These are phyloP conservation scores for Hipposideros armiger DNA, from an alignment of 2,113 vertebrate genomes.

Conservation along the genomic window DNA sequence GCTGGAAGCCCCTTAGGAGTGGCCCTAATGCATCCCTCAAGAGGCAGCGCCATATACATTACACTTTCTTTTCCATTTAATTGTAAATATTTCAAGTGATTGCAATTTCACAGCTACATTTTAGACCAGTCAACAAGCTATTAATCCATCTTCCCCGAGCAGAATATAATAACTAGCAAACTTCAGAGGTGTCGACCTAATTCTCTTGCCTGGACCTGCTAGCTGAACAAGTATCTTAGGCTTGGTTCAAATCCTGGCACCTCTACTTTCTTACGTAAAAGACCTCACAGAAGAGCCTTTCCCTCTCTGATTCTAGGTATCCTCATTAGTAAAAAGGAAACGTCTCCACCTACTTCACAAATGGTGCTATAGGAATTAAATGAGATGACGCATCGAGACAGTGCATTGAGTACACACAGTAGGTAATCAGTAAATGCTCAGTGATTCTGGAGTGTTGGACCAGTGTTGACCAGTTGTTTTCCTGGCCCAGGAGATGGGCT, in stretches of 20 bases:
- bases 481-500: not conserved
- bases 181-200: not conserved
- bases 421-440: not conserved
- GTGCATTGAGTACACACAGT: not conserved
- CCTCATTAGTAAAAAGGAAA: slow-evolving; percentile 1
- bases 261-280: not conserved
- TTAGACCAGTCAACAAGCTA: slow-evolving; percentile 66
- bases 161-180: not conserved
- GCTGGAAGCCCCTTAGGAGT: slow-evolving; percentile 40
- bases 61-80: slow-evolving; percentile 72
- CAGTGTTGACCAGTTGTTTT: not conserved
- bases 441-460: not conserved
- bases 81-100: slow-evolving; percentile 74
- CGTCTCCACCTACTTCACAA: not conserved
- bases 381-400: not conserved
- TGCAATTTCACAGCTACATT: slow-evolving; percentile 45
- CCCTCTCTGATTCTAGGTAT: not conserved
- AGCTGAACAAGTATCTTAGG: not conserved
- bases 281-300: not conserved
- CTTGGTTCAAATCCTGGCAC: not conserved
- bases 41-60: not conserved
- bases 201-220: not conserved
- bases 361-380: not conserved
- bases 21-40: slow-evolving; percentile 69
- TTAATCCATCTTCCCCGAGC: slow-evolving; percentile 60